Conservation (phyloP, 2,888 invertebrate species). For the Aspidiotus destructor region DNA sequence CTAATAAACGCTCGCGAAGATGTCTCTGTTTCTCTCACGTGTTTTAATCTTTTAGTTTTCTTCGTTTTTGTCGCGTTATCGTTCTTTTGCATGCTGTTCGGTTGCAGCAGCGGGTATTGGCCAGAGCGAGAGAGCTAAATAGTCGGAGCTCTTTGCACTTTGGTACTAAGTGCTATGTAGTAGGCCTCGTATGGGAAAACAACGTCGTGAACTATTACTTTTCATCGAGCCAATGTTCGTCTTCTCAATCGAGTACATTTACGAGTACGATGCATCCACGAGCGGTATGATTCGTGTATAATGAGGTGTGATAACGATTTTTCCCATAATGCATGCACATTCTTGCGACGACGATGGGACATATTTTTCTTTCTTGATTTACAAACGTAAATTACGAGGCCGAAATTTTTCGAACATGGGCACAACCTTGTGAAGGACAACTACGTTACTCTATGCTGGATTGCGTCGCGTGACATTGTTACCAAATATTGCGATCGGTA, state of each 20-base stretch:
- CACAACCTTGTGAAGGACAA: no score
- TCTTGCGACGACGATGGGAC: no score
- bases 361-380: no score
- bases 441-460: no score
- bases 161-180: not conserved
- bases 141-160: no score
- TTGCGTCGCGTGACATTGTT: no score
- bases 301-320: constrained; percentile 22
- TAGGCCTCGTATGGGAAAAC: constrained; percentile 28
- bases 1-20: constrained; percentile 14
- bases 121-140: no score
- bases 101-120: no score
- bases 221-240: constrained; percentile 11
- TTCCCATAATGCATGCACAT: not conserved
- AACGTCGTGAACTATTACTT: constrained; percentile 31
- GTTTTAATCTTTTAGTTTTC: not conserved
- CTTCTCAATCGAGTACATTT: constrained; percentile 5
- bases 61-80: not conserved
- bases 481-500: no score
- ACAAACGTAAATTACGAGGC: no score
- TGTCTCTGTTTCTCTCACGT: constrained; percentile 3
- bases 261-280: not conserved
- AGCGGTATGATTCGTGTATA: constrained; percentile 12
- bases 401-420: no score
- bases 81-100: no score